Conservation (phyloP, 2,888 invertebrate genomes). For the Odontothrips loti region DNA sequence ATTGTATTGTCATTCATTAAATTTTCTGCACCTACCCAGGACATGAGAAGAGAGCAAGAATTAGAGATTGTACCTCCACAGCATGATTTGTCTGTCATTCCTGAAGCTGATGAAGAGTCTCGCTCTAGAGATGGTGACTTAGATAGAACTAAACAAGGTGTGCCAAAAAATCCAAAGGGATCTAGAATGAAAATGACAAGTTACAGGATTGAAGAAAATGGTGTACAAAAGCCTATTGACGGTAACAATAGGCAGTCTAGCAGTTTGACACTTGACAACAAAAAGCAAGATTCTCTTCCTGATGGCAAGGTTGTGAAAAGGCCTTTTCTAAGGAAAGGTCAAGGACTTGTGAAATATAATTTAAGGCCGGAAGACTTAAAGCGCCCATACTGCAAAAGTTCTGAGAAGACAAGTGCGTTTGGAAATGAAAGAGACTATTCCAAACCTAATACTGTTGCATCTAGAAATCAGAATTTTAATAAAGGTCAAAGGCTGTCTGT, state of each 20-base stretch:
- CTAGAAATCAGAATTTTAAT: neutral
- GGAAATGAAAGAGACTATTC: neutral
- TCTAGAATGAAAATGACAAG: no score
- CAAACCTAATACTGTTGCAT: neutral
- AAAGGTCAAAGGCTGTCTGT: neutral
- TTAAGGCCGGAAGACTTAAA: neutral
- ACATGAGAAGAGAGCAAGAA: neutral
- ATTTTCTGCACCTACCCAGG: neutral
- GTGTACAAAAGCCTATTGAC: neutral
- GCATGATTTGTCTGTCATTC: neutral
- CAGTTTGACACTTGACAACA: no score
- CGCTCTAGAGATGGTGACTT: neutral
- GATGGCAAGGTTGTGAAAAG: neutral
- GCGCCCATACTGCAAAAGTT: neutral
- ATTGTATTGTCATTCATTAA: neutral
- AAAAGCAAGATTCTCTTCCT: no score
- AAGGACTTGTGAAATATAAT: neutral
- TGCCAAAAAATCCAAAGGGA: neutral
- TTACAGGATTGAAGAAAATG: neutral
- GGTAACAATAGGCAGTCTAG: neutral
- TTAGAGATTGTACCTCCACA: neutral
- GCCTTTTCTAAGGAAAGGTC: neutral
- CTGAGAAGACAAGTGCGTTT: neutral
- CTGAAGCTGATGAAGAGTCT: conserved; percentile 17
- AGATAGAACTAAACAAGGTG: neutral